Percentiles rank a stretch among this genome's conserved stretches.
These are phyloP conservation scores for Drosophila triauraria DNA, from an alignment of 1,140 invertebrate genomes.

Conservation along the genomic window DNA sequence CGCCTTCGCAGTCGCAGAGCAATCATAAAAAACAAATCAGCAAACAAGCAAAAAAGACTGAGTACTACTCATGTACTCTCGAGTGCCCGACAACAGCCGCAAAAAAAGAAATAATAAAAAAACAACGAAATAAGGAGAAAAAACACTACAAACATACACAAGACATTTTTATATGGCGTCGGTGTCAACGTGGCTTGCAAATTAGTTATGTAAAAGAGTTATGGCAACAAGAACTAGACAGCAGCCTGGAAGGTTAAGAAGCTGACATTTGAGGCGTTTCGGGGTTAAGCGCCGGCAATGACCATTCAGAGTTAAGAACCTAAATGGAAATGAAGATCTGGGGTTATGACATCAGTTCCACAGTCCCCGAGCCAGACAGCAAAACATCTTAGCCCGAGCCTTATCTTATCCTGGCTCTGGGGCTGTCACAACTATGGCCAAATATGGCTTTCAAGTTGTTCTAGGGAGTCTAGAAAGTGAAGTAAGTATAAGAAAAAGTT, in stretches of 20 bases:
- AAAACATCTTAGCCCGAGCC: conserved; percentile 5
- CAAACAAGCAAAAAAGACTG: conserved; percentile 17
- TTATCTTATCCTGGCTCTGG: conserved; percentile 29
- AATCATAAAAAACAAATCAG: conserved; percentile 59
- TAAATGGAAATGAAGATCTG: background rate
- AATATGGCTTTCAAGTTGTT: conserved; percentile 11
- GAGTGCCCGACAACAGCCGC: conserved; percentile 12
- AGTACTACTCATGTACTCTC: conserved; percentile 22
- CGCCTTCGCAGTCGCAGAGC: conserved; percentile 38
- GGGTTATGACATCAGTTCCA: conserved; percentile 1
- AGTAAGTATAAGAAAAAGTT: conserved; percentile 4
- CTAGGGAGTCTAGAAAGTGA: background rate
- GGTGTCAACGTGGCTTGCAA: conserved; percentile 56
- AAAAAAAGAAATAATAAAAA: conserved; percentile 18
- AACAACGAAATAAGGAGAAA: background rate
- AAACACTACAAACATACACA: conserved; percentile 22
- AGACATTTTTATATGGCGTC: conserved; percentile 49
- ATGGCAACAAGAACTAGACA: conserved; percentile 47
- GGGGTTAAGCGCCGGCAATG: conserved; percentile 40
- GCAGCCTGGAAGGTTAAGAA: conserved; percentile 43
- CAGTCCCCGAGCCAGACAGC: conserved; percentile 6
- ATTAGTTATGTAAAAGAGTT: conserved; percentile 66
- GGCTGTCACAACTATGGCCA: conserved; percentile 16
- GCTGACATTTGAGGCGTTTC: conserved; percentile 68
- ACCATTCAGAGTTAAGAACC: conserved; percentile 26